These are phyloP conservation scores for Pammene aurita DNA, from an alignment of 2,888 invertebrate genomes.

Conservation along the genomic window DNA sequence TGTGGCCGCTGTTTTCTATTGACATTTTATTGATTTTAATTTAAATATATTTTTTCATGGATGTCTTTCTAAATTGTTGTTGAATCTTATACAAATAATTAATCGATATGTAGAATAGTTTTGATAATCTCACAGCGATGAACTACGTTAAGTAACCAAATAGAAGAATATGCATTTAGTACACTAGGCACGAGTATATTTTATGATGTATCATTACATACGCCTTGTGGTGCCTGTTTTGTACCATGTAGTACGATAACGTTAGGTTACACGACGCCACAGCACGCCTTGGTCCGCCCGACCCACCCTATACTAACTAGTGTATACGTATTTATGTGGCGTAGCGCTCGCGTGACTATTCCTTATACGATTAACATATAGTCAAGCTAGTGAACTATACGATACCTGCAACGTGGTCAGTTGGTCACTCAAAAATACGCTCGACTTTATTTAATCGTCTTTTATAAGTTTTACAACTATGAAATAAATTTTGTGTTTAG, in stretches of 20 bases:
- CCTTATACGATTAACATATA: neutral
- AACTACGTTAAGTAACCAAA: slow-evolving; percentile 72
- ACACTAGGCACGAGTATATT: slow-evolving; percentile 60
- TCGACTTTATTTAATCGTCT: slow-evolving; percentile 15
- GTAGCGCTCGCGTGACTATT: slow-evolving; percentile 31
- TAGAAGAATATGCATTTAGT: slow-evolving; percentile 76
- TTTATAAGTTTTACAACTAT: slow-evolving; percentile 22
- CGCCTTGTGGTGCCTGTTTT: slow-evolving; percentile 77
- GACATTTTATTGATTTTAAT: slow-evolving; percentile 51
- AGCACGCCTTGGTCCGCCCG: slow-evolving; percentile 42
- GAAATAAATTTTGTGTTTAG: neutral
- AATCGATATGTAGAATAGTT: slow-evolving; percentile 47
- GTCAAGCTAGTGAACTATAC: slow-evolving; percentile 10
- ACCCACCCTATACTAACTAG: slow-evolving; percentile 37
- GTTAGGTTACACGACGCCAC: slow-evolving; percentile 54
- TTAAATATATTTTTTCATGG: slow-evolving; percentile 41
- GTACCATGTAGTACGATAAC: slow-evolving; percentile 53
- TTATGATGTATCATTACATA: slow-evolving; percentile 44
- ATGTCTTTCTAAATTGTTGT: slow-evolving; percentile 41
- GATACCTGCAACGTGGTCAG: slow-evolving; percentile 26
- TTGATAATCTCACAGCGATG: slow-evolving; percentile 61
- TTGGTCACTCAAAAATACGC: slow-evolving; percentile 16
- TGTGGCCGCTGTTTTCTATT: slow-evolving; percentile 57
- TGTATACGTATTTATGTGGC: slow-evolving; percentile 35
- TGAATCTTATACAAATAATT: slow-evolving; percentile 40